Percentiles rank a stretch among this genome's conserved stretches.
Conservation (phyloP, 2,888 invertebrate species). For the Axea sp. region DNA sequence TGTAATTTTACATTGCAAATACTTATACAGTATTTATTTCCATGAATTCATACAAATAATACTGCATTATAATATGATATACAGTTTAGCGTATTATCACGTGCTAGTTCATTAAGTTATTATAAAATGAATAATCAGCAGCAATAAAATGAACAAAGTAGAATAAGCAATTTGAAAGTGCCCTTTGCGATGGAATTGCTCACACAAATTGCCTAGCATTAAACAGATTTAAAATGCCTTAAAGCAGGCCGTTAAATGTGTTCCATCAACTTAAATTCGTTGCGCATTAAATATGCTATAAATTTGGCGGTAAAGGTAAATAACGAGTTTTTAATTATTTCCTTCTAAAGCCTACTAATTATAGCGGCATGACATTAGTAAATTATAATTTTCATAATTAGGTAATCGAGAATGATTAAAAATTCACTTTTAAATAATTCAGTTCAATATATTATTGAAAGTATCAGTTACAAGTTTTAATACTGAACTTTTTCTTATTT, state of each 20-base stretch:
- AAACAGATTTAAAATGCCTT: constrained; percentile 58
- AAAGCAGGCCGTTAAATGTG: constrained; percentile 42
- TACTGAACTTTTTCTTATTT: too few species aligned
- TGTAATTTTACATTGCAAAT: too few species aligned
- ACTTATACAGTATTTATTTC: not conserved
- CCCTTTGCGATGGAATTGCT: constrained; percentile 5
- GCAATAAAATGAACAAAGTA: constrained; percentile 15
- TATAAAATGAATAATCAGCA: constrained; percentile 7
- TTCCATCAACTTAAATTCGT: constrained; percentile 33
- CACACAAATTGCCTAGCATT: constrained; percentile 49
- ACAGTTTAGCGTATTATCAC: too few species aligned
- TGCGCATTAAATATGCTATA: constrained; percentile 26
- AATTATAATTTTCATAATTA: too few species aligned
- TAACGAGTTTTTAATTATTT: constrained; percentile 25
- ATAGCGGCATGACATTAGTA: too few species aligned
- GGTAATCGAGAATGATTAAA: too few species aligned
- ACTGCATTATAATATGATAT: too few species aligned
- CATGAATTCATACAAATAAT: too few species aligned
- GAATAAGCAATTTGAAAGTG: constrained; percentile 35
- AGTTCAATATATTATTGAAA: too few species aligned
- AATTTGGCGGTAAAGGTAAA: constrained; percentile 14
- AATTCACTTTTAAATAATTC: too few species aligned
- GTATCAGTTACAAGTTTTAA: too few species aligned
- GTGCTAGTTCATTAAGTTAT: constrained; percentile 1
- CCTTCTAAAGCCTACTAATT: too few species aligned